Base-by-base conservation (phyloP, 1,140 invertebrate species). In the Copidosoma floridanum region DNA sequence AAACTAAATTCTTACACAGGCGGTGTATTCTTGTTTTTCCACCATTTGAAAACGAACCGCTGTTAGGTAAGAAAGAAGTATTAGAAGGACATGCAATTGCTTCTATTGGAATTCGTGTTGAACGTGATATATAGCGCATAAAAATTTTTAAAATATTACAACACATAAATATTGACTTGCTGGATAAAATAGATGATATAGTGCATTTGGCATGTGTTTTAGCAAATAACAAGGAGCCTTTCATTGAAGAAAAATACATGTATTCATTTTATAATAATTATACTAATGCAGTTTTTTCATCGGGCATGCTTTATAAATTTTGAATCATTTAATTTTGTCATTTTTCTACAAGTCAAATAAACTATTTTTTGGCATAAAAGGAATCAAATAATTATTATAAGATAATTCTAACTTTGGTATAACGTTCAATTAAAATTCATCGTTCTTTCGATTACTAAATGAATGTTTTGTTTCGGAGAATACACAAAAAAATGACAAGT, bases 111-210 rank as follows among this genome's bases (percentile, higher is more conserved):
- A n/a, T n/a, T n/a, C n/a, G 61, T 52, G 62, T 70, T n/a, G n/a
- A n/a, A n/a, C 7, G 50, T 68, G 41, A 71, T 71, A 71, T 73
- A 29, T 40, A 65, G 41, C 48, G 63, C 50, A 55, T 64, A 21
- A 70, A 66, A 66, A 47, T 58, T 6, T 68, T 24, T 62, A 44
- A 52, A 57, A 59, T 59, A 24, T 20, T 51, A 18, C 7, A 29
- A 20, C 29, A 66, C 63, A 44, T 43, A 53, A 16, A 40, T 1
- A 11, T 58, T 27, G 20, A 57, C 27, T 32, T 66, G n/a, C n/a
- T n/a, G n/a, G 38, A 43, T 66, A 40, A 61, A 27, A 50, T 68
- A 1, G 57, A 65, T 48, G 44, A 69, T 3, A 66, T 65, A 26
- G 35, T 67, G 40, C 32, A 56, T 32, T 26, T 69, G 11, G 41